Conservation (phyloP, 1,140 invertebrate species). For the Oppia nitens region DNA sequence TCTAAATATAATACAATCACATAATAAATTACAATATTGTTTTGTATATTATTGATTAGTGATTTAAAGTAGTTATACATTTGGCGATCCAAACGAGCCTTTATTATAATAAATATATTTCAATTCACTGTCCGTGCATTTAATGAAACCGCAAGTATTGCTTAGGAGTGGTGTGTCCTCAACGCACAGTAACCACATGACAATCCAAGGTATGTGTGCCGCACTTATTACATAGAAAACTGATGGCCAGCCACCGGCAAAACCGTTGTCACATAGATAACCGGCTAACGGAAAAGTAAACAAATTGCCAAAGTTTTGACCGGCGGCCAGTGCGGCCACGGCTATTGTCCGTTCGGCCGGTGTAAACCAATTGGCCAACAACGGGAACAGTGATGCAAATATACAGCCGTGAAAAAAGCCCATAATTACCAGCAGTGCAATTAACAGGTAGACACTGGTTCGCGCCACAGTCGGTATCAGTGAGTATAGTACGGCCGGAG, state of each 20-base stretch:
- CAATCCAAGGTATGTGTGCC: constrained; percentile 21
- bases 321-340: constrained; percentile 10
- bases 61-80: no score
- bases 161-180: no score
- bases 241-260: constrained; percentile 33
- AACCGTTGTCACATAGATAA: constrained; percentile 26
- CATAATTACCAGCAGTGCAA: constrained; percentile 1
- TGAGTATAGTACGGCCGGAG: background rate
- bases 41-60: no score
- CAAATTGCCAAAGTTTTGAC: constrained; percentile 28
- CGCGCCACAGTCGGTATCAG: constrained; percentile 28
- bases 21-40: no score
- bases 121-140: no score
- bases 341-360: constrained; percentile 3
- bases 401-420: constrained; percentile 3
- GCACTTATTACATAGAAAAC: constrained; percentile 33
- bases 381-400: constrained; percentile 1
- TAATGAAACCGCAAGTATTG: no score
- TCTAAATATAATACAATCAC: no score
- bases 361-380: constrained; percentile 7
- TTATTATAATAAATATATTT: no score
- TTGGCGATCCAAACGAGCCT: no score
- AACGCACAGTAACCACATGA: constrained; percentile 33
- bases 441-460: background rate
- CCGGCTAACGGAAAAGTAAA: constrained; percentile 23